Evolutionary conservation across 2,888 invertebrate species (phyloP).

Genomic region (Drosophila austrosaltans): DNA sequence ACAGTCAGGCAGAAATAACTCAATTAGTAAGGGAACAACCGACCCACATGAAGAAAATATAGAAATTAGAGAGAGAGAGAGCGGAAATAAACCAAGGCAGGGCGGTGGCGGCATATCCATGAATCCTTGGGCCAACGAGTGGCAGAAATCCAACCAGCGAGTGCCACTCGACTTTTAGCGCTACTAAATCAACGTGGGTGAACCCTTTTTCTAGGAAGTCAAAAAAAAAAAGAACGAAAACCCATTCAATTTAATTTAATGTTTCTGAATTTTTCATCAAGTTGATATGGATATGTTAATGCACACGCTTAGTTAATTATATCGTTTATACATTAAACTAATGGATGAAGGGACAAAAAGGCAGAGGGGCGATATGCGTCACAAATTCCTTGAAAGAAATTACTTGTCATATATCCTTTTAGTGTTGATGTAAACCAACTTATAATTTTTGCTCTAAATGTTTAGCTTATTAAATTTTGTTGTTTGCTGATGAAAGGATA

Average conservation of each 20-base stretch:
- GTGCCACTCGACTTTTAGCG: slow-evolving; percentile 8
- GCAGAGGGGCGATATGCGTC: too few relatives aligned
- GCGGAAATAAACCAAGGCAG: background rate
- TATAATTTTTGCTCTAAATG: too few relatives aligned
- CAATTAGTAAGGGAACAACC: slow-evolving; percentile 61
- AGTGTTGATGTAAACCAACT: too few relatives aligned
- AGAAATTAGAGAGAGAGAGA: background rate
- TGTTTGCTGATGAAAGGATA: background rate
- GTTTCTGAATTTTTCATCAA: slow-evolving; percentile 5
- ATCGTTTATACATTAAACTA: slow-evolving; percentile 2
- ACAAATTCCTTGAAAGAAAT: too few relatives aligned
- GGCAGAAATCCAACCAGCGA: background rate
- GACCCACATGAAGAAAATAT: slow-evolving; percentile 8
- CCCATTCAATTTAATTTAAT: slow-evolving; percentile 1
- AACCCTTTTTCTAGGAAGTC: slow-evolving; percentile 22
- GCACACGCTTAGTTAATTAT: background rate
- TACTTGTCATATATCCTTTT: too few relatives aligned
- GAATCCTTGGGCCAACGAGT: slow-evolving; percentile 2
- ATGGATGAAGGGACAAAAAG: background rate
- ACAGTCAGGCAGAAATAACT: slow-evolving; percentile 72
- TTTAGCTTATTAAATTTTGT: too few relatives aligned
- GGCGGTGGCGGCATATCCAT: background rate
- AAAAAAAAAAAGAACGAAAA: background rate
- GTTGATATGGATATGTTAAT: slow-evolving; percentile 1
- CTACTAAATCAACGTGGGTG: slow-evolving; percentile 15